A percentile compares a stretch with the other conserved stretches of the same genome.
Conservation (phyloP, 2,888 invertebrate genomes). For the Tridacna crocea region DNA sequence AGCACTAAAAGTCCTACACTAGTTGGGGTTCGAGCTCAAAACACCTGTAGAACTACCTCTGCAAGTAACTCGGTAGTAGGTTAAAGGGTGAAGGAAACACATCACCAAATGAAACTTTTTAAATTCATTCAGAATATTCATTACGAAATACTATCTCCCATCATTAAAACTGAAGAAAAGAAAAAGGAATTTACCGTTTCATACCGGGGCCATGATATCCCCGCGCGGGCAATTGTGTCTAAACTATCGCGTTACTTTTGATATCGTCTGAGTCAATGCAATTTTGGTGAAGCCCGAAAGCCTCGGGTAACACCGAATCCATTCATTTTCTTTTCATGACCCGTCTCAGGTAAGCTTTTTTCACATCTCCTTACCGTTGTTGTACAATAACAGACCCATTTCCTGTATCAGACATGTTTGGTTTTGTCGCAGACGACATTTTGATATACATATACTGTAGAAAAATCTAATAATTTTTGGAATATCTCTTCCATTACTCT, state of each 20-base stretch:
- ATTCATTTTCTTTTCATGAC: conserved; percentile 19
- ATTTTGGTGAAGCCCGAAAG: neutral
- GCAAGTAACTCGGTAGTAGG: no score
- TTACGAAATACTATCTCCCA: conserved; percentile 15
- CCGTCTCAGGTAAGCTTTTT: neutral
- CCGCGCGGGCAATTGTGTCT: neutral
- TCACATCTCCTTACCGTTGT: conserved; percentile 15
- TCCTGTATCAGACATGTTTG: no score
- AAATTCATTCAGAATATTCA: conserved; percentile 15
- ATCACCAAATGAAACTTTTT: neutral
- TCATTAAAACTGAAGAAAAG: conserved; percentile 7
- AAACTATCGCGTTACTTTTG: conserved; percentile 7
- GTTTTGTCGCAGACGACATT: no score
- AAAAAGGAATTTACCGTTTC: conserved; percentile 16
- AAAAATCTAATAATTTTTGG: no score
- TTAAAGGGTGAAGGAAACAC: no score
- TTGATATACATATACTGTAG: no score
- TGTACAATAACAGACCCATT: neutral
- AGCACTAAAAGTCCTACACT: no score
- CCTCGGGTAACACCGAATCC: neutral
- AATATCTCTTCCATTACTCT: no score
- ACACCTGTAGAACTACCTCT: no score
- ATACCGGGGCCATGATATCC: conserved; percentile 5
- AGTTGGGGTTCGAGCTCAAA: no score
- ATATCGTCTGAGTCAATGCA: conserved; percentile 9